Base-by-base conservation (phyloP, 2,113 vertebrate species). In the Psettodes erumei region DNA sequence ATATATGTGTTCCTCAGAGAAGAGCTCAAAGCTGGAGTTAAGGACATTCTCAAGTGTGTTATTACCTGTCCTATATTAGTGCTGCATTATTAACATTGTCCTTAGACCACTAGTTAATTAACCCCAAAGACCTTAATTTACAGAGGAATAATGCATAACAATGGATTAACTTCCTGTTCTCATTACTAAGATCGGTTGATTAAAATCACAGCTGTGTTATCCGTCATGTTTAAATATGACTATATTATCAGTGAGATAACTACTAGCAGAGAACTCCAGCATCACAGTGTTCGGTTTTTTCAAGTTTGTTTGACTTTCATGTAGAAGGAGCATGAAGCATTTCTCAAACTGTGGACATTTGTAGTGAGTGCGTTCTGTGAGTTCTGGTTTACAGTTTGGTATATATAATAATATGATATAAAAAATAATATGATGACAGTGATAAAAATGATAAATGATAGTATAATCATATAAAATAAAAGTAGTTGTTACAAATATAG, bases 91-190 rank as follows among this genome's bases (percentile, higher is more conserved):
- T 91, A 94, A 91, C 90, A 83, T 82, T 88, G 88, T 91, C 91
- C 89, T 92, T 88, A 89, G 85, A 76, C 69, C 80, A 82, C 73
- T 76, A 81, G 84, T 91, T 94, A 92, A 94, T 94, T 93, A 94
- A 94, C 94, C 92, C 85, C 83, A 37, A 86, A 91, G 92, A 92
- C 91, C 92, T 90, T 91, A 78, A 93, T 94, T 94, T 93, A 92
- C 75, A 30, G 75, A 86, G 79, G 89, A 89, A 91, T 91, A 93
- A 91, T 90, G 84, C 84, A 82, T 88, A 90, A 92, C 88, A 91
- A 90, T 92, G 91, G 93, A 92, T 92, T 93, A 91, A 88, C 88
- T 92, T 89, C 75, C 83, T 89, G 84, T 84, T 89, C 87, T 90
- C 89, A 91, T 91, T 90, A 90, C 87, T 72, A 73, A 83, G 83